Conservation (phyloP, 2,797 vertebrate species). For the Rhinatrema bivittatum region DNA sequence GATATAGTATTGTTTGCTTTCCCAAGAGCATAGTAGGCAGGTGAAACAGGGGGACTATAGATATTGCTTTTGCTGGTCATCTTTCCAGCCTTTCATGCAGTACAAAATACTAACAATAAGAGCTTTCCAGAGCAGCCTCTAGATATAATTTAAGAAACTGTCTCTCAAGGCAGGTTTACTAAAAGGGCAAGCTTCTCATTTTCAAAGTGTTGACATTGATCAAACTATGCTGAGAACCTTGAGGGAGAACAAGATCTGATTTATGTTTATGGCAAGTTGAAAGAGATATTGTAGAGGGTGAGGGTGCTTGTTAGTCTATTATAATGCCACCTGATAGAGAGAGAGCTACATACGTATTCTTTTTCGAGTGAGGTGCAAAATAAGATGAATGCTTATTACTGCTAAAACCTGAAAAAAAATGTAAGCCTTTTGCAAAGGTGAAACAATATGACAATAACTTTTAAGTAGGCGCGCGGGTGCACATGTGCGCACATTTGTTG, state of each 20-base stretch:
- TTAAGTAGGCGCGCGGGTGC: too few relatives aligned
- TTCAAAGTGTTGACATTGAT: constrained; percentile 31
- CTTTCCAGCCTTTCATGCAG: constrained; percentile 19
- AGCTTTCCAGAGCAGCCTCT: constrained; percentile 4
- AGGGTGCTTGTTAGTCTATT: not conserved
- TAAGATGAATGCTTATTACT: too few relatives aligned
- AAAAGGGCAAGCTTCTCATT: constrained; percentile 46
- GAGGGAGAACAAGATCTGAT: constrained; percentile 31
- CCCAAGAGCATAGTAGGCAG: too few relatives aligned
- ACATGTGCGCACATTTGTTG: too few relatives aligned
- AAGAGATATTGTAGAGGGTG: constrained; percentile 7
- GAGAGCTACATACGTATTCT: too few relatives aligned
- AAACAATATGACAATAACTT: too few relatives aligned
- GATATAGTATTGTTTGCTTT: too few relatives aligned
- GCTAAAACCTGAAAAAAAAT: too few relatives aligned
- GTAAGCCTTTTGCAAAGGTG: too few relatives aligned
- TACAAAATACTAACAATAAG: constrained; percentile 22
- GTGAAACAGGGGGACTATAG: too few relatives aligned
- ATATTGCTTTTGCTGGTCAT: constrained; percentile 17
- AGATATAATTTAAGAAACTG: constrained; percentile 26
- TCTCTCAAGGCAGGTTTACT: constrained; percentile 36
- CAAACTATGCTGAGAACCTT: constrained; percentile 30
- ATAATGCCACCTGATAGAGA: not conserved
- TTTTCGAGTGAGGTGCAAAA: too few relatives aligned
- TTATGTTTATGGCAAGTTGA: constrained; percentile 27